Evolutionary conservation across 2,797 vertebrate species (phyloP), one percentile per base, ranked within the genome.

Genomic region (Caiman crocodilus): DNA sequence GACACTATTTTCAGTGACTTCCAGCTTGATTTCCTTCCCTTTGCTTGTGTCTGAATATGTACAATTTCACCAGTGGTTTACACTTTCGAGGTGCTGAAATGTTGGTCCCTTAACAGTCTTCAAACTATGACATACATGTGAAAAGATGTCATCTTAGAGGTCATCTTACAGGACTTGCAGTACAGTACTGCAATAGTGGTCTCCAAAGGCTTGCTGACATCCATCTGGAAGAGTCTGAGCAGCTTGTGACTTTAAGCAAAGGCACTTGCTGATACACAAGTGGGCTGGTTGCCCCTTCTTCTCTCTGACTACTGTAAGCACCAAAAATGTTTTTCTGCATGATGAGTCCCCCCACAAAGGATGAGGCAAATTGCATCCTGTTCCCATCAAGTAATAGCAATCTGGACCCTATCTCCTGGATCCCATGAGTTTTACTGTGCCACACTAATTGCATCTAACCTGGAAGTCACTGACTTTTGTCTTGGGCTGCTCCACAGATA

Each of bases 191-290:
- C 20, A 23, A 35, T 58, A 23, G 28, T 21, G 26, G 25, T 71
- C 16, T 73, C n/a, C 26, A 75, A 75, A 65, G 79, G 42, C 69
- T 98, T 94, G 76, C 97, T 97, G 67, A 97, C 42, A 17, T 97
- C 74, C 59, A 96, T 94, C 50, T 94, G 90, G 16, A 56, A 84
- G 17, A 84, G 73, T 76, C 63, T 85, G 75, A 84, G 15, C 18
- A 84, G 42, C 75, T 94, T 87, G 63, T 75, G 81, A 56, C 57
- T 84, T 85, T 87, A 77, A 85, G 28, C 76, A 20, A 93, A 84
- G 76, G 85, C 77, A 74, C 16, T n/a, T 10, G 67, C 76, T 76
- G 89, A 20, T 32, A 76, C 91, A 35, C 55, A 28, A 32, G 64
- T 59, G 9, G 73, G 86, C 35, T 42, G 17, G 6, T 75, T 69